Percentiles rank a stretch among this genome's conserved stretches.
Evolutionary conservation across 2,113 vertebrate species (phyloP).

Genomic region (Thalassarche chlororhynchos): DNA sequence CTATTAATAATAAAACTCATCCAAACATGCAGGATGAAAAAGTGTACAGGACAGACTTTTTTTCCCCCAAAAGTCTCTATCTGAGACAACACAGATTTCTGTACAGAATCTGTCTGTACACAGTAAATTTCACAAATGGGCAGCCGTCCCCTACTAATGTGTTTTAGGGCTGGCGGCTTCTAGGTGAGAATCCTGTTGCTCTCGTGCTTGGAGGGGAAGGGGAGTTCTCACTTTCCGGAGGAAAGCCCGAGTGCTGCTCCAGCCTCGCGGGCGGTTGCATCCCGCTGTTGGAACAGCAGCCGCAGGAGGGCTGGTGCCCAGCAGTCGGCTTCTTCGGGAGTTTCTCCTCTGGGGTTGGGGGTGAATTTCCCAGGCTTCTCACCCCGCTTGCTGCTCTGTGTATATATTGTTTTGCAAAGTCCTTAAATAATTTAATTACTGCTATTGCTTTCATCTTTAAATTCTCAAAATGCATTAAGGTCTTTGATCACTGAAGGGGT

Average conservation of each 20-base stretch:
- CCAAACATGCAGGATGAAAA: background rate
- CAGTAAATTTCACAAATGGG: background rate
- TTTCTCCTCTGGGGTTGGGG: background rate
- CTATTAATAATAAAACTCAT: background rate
- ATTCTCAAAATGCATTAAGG: background rate
- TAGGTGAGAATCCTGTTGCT: background rate
- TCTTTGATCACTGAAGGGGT: background rate
- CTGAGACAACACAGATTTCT: background rate
- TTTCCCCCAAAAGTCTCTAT: no score
- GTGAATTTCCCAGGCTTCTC: background rate
- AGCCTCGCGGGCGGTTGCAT: accelerated
- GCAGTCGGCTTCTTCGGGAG: background rate
- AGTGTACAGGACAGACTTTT: background rate
- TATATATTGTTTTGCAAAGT: background rate
- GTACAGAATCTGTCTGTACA: background rate
- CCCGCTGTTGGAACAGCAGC: background rate
- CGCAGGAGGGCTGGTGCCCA: accelerated
- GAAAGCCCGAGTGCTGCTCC: background rate
- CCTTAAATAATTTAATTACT: background rate
- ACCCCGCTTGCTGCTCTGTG: background rate
- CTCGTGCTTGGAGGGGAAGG: background rate
- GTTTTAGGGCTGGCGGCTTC: background rate
- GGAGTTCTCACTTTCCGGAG: background rate
- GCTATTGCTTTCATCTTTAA: background rate
- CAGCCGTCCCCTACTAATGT: accelerated